Base-by-base conservation (phyloP, 1,140 invertebrate species). In the Rhyzopertha dominica region DNA sequence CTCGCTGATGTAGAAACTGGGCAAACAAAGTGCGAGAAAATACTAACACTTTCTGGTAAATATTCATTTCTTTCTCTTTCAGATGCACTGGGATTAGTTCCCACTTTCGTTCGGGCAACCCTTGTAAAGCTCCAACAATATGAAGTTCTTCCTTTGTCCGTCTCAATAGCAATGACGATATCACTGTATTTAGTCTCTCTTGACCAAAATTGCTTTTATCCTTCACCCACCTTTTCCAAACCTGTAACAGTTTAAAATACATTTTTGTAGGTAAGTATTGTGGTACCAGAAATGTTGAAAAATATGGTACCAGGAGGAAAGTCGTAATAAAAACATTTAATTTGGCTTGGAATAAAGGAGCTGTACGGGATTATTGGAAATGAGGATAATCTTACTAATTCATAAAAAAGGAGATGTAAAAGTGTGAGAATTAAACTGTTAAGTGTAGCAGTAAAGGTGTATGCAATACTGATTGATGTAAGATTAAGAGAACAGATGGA, bases 111-210 rank as follows among this genome's bases (percentile, higher is more conserved):
- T 76, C 61, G 1, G 88, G 87, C 34, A 94, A 70, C 19, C 64
- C 69, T 12, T 78, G 64, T 0, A 87, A 53, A 5, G 65, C 62
- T 0, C 79, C 78, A 16, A 71, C 68, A 22, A 73, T 62, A 45
- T 82, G 78, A 16, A 89, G 70, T 61, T 92, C 82, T 26, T 71
- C 69, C 68, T 95, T 96, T 1, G 89, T 94, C 38, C 92, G 73
- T 7, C 92, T 71, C 32, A 97, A 68, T 74, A 95, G 77, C 0
- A 95, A 58, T 2, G 80, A 80, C 47, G 88, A 87, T 58, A 92
- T 81, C 0, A 95, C 71, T 0, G 82, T 82, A 47, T 82, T 79
- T 2, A 95, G 67, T 19, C 90, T 69, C 52, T 85, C 76, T 41
- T 75, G 75, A 0, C 85, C 85, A 20, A 81, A 80, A 5, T 73